These are phyloP conservation scores for Aporrectodea caliginosa DNA, from an alignment of 1,140 invertebrate species.

Conservation along the genomic window DNA sequence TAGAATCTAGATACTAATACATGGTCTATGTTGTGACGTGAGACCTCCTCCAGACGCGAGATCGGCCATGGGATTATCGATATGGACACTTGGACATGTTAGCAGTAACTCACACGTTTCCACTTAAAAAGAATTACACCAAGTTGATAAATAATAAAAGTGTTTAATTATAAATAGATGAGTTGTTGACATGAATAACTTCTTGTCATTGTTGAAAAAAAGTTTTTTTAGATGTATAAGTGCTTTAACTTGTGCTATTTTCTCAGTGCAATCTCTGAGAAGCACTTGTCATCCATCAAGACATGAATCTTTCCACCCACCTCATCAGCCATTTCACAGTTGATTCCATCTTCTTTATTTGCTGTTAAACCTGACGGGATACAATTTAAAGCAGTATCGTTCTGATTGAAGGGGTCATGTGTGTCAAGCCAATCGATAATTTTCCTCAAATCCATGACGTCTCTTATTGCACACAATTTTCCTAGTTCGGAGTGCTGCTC, in stretches of 20 bases:
- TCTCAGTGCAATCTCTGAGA: not conserved
- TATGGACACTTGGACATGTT: too few species aligned
- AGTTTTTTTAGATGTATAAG: not conserved
- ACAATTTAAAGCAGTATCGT: not conserved
- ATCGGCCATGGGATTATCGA: too few species aligned
- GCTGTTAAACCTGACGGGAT: not conserved
- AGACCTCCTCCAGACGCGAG: too few species aligned
- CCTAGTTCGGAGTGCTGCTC: too few species aligned
- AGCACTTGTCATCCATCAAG: too few species aligned
- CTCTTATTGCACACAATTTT: not conserved
- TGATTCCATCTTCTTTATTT: not conserved
- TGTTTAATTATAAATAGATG: not conserved
- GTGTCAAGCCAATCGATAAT: not conserved
- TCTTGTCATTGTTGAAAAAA: not conserved
- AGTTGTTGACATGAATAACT: not conserved
- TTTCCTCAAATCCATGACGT: not conserved
- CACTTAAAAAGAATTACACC: too few species aligned
- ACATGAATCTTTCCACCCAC: too few species aligned
- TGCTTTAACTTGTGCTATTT: not conserved
- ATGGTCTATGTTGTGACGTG: too few species aligned
- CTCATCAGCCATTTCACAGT: too few species aligned
- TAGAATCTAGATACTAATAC: too few species aligned
- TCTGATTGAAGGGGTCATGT: not conserved
- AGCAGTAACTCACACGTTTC: too few species aligned
- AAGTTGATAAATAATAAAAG: too few species aligned